These are phyloP conservation scores for Bergia sp. DNA, from an alignment of 92 coral and sea anemone species.

Conservation along the genomic window DNA sequence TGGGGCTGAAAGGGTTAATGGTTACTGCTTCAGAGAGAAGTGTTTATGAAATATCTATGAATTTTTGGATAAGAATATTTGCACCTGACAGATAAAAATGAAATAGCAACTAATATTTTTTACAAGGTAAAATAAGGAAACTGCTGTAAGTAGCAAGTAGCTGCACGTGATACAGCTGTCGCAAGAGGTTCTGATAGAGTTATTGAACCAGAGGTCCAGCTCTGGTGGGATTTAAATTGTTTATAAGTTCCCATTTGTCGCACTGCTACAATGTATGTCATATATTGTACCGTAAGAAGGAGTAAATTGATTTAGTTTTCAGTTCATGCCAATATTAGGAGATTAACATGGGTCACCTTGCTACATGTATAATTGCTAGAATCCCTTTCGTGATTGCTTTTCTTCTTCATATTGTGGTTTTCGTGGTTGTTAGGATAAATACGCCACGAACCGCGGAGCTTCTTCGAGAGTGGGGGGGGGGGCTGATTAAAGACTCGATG, in stretches of 20 bases:
- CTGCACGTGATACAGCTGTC: neutral
- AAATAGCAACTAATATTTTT: constrained; percentile 1
- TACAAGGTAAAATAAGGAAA: neutral
- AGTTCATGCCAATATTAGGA: neutral
- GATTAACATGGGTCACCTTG: neutral
- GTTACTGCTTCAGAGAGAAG: neutral
- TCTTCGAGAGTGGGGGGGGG: no score
- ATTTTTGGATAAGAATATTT: neutral
- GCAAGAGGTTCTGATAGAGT: neutral
- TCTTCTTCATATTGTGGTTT: no score
- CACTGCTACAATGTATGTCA: no score
- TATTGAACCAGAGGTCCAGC: no score
- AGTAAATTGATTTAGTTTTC: neutral
- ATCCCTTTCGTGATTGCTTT: neutral
- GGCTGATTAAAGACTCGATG: no score
- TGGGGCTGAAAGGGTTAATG: neutral
- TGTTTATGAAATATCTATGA: neutral
- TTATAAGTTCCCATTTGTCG: neutral
- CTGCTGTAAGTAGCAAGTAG: neutral
- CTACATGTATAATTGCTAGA: no score
- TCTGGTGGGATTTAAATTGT: no score
- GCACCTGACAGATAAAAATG: neutral
- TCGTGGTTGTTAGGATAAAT: neutral
- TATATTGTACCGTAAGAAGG: neutral
- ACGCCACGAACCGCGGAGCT: no score